These are phyloP conservation scores for Psittacula echo DNA, from an alignment of 2,797 vertebrate genomes.

Conservation along the genomic window DNA sequence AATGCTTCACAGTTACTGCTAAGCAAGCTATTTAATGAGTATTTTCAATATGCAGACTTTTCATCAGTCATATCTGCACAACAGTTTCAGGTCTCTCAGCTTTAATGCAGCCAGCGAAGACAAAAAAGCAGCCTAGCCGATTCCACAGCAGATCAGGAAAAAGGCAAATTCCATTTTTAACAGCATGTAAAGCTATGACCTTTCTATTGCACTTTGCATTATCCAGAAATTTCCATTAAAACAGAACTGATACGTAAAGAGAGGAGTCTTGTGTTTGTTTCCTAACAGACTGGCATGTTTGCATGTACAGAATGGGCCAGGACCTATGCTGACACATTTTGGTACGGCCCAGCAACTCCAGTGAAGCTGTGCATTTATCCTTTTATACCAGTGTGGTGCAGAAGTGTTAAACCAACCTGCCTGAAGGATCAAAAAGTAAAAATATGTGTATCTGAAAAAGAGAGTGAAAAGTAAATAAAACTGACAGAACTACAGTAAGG, in stretches of 20 bases:
- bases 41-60: background rate
- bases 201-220: background rate
- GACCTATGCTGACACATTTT: background rate
- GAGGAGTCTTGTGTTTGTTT: background rate
- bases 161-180: background rate
- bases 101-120: background rate
- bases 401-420: background rate
- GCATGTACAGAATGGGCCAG: background rate
- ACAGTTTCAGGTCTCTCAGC: background rate
- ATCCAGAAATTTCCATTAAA: background rate
- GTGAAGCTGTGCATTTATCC: background rate
- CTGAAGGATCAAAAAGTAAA: background rate
- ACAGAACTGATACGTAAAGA: background rate
- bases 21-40: background rate
- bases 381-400: background rate
- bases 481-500: background rate
- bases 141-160: background rate
- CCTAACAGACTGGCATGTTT: background rate
- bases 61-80: background rate
- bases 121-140: accelerated
- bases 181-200: background rate
- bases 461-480: background rate
- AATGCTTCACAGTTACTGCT: background rate
- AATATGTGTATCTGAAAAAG: accelerated
- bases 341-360: background rate